phyloP scores from a whole-genome alignment of 2,113 vertebrate genomes.

The Lycocorax pyrrhopterus region DNA sequence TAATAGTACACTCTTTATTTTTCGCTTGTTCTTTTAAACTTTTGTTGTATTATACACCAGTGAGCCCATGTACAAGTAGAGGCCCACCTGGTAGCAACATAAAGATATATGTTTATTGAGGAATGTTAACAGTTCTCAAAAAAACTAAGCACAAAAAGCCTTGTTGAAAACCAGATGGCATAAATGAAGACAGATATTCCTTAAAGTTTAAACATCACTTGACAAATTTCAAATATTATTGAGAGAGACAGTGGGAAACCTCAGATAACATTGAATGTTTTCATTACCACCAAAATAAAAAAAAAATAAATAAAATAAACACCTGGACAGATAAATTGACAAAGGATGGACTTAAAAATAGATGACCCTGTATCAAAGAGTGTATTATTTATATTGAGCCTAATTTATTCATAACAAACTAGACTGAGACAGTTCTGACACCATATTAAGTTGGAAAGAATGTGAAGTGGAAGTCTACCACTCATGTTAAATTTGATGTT shows the following conservation, averaged over 20 bases:
- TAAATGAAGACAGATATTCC: neutral
- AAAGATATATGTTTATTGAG: neutral
- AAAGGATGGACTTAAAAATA: neutral
- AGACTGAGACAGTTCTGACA: neutral
- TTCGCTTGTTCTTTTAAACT: rapidly evolving
- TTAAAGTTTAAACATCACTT: neutral
- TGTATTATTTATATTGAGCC: neutral
- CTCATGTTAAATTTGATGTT: neutral
- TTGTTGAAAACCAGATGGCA: neutral
- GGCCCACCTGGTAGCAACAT: neutral
- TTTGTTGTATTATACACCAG: neutral
- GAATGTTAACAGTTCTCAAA: neutral
- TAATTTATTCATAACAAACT: neutral
- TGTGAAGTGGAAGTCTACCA: neutral
- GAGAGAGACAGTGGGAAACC: neutral
- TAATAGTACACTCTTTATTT: neutral
- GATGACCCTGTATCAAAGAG: neutral
- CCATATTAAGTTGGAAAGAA: neutral
- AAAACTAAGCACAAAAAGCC: neutral
- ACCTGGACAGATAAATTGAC: neutral
- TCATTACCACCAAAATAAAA: neutral
- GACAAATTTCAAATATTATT: neutral
- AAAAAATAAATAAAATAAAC: neutral
- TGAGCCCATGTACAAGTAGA: neutral
- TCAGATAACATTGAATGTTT: neutral